phyloP scores from a whole-genome alignment of 1,140 invertebrate genomes.

The Lepeophtheirus salmonis region DNA sequence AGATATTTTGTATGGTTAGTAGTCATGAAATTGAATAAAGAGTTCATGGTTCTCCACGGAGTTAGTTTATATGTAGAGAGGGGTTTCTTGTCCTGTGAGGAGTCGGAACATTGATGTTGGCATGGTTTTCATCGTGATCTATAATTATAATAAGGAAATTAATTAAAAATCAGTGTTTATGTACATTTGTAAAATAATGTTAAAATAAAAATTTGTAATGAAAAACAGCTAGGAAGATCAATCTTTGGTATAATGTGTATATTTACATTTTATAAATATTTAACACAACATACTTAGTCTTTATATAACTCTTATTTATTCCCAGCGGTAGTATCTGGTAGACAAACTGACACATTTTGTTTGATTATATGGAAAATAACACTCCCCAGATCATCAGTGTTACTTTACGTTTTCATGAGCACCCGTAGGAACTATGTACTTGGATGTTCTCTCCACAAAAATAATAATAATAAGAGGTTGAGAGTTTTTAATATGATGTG shows the following conservation, averaged over 20 bases:
- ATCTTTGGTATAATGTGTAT: background rate
- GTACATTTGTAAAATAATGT: background rate
- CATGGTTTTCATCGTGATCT: slow-evolving; percentile 99
- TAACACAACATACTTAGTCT: background rate
- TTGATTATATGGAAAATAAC: too few species aligned
- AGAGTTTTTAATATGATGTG: too few species aligned
- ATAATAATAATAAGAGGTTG: too few species aligned
- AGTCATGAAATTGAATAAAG: too few species aligned
- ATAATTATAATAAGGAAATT: slow-evolving; percentile 28
- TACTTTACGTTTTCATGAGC: too few species aligned
- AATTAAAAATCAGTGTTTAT: background rate
- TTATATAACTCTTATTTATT: background rate
- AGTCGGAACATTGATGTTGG: slow-evolving; percentile 98
- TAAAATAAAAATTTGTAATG: background rate
- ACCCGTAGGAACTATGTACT: too few species aligned
- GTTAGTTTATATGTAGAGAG: slow-evolving; percentile 66
- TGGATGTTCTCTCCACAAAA: too few species aligned
- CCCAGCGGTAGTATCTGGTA: too few species aligned
- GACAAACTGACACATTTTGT: too few species aligned
- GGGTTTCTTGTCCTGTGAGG: slow-evolving; percentile 94
- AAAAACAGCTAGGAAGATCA: background rate
- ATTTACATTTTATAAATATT: background rate
- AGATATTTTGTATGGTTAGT: too few species aligned
- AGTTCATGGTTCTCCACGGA: too few species aligned
- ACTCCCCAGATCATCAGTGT: too few species aligned